A percentile compares a stretch with the other conserved stretches of the same genome.
These are phyloP conservation scores for Coracopsis vasa DNA, from an alignment of 2,113 vertebrate genomes.

Conservation along the genomic window DNA sequence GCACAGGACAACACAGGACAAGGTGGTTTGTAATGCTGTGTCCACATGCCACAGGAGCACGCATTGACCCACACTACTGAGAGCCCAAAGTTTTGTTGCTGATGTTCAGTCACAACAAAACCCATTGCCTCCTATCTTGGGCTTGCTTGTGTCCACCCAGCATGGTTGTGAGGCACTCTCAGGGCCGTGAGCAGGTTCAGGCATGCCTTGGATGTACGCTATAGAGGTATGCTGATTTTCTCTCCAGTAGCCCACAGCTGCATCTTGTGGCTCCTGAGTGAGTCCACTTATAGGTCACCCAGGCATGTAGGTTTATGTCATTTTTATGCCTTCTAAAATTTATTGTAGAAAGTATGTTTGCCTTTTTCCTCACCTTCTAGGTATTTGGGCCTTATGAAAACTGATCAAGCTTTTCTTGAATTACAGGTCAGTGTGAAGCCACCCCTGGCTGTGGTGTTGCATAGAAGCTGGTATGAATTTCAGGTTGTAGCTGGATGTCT, in stretches of 20 bases:
- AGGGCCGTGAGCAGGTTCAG: background rate
- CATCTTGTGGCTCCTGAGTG: background rate
- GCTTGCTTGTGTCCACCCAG: background rate
- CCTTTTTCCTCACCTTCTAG: background rate
- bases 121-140: background rate
- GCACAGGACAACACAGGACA: rapidly evolving
- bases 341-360: background rate
- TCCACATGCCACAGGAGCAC: rapidly evolving
- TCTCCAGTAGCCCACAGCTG: background rate
- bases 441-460: background rate
- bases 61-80: rapidly evolving
- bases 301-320: background rate
- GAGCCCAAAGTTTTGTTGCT: background rate
- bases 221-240: background rate
- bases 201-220: background rate
- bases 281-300: background rate
- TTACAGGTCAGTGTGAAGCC: background rate
- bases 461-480: constrained; percentile 2
- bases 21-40: rapidly evolving
- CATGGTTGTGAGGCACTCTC: background rate
- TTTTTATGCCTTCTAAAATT: background rate
- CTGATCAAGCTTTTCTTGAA: background rate
- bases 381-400: background rate
- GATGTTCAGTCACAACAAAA: background rate
- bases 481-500: background rate